Evolutionary conservation across 2,113 vertebrate species (phyloP).

Genomic region (Jaculus jaculus): DNA sequence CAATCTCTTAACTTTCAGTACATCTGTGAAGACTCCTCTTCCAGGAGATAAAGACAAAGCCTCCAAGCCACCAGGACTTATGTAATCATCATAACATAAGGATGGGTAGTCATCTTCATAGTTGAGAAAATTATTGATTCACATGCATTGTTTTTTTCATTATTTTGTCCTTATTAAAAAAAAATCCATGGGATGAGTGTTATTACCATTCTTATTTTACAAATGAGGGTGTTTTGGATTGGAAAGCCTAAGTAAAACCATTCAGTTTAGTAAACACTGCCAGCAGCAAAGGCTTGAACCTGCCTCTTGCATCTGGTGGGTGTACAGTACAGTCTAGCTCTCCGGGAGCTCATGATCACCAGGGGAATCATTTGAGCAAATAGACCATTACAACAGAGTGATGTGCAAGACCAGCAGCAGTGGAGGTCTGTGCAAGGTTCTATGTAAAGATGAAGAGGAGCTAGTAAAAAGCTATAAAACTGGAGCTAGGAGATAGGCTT

Average conservation of each 20-base stretch:
- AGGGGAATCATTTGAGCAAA: not conserved
- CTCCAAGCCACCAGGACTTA: not conserved
- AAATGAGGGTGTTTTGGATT: not conserved
- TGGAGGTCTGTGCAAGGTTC: not conserved
- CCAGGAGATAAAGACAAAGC: not conserved
- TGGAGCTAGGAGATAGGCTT: no score
- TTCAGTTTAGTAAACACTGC: not conserved
- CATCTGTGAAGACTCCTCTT: not conserved
- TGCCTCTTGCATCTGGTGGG: not conserved
- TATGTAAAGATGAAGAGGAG: not conserved
- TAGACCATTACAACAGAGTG: no score
- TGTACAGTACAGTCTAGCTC: not conserved
- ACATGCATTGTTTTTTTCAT: not conserved
- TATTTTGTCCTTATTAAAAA: not conserved
- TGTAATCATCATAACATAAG: not conserved
- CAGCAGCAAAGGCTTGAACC: not conserved
- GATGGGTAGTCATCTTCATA: not conserved
- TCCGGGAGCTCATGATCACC: not conserved
- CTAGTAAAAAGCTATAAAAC: not conserved
- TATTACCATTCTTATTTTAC: not conserved
- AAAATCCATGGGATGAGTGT: not conserved
- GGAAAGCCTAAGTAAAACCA: not conserved
- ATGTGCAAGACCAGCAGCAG: not conserved
- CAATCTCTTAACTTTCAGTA: slow-evolving; percentile 10
- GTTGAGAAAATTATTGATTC: not conserved